Evolutionary conservation across 30 jellyfish, hydroid and myxozoan species (phyloP).

Genomic region (Rhopilema esculentum): DNA sequence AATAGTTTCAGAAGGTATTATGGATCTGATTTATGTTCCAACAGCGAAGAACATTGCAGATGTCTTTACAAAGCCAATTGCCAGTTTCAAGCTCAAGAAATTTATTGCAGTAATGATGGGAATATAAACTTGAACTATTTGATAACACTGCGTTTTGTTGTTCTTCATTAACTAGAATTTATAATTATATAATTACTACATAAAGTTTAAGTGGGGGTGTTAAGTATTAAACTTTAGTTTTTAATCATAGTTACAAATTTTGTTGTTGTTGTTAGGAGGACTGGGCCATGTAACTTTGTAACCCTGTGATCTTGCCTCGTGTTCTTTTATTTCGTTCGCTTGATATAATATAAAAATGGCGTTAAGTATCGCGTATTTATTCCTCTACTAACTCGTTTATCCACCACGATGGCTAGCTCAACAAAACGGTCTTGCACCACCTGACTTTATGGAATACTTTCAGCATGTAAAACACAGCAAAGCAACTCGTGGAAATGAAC

Average conservation of each 20-base stretch:
- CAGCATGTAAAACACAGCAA: no score
- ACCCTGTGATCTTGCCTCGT: background rate
- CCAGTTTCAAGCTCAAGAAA: conserved; percentile 19
- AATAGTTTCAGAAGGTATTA: conserved; percentile 25
- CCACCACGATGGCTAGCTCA: background rate
- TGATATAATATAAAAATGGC: background rate
- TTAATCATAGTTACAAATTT: background rate
- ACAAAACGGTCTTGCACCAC: no score
- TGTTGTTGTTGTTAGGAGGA: background rate
- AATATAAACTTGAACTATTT: background rate
- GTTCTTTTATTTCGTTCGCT: background rate
- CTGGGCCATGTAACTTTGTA: background rate
- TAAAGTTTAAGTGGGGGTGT: background rate
- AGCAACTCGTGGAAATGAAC: no score
- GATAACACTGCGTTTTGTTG: background rate
- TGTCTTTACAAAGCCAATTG: conserved; percentile 61
- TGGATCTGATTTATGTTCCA: conserved; percentile 47
- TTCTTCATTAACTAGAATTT: background rate
- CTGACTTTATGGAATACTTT: no score
- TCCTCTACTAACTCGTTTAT: background rate
- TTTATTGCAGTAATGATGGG: conserved; percentile 24
- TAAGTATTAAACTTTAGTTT: background rate
- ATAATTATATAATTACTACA: background rate
- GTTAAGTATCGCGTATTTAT: background rate
- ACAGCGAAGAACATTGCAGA: conserved; percentile 62